These are phyloP conservation scores for Papio anubis DNA, from an alignment of 2,113 vertebrate genomes.

Conservation along the genomic window DNA sequence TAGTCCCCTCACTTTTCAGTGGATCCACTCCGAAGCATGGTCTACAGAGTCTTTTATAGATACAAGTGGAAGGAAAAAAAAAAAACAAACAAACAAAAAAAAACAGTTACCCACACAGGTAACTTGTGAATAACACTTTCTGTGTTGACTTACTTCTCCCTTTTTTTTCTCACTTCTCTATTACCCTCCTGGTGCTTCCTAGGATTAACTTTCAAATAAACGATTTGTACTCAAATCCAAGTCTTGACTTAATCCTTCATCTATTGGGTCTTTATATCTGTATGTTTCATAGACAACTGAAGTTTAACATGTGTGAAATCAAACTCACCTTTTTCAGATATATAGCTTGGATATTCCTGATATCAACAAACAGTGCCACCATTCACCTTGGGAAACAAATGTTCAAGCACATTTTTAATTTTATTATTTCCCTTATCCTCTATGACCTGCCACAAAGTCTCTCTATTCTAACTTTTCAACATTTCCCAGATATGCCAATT, in stretches of 20 bases:
- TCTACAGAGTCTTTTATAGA: neutral
- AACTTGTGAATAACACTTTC: neutral
- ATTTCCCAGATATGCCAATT: neutral
- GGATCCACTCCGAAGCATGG: neutral
- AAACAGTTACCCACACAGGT: neutral
- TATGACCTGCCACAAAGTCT: neutral
- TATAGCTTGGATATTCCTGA: neutral
- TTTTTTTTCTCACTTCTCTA: neutral
- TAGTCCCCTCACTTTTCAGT: neutral
- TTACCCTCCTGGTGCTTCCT: neutral
- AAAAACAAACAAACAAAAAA: neutral
- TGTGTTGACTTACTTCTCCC: neutral
- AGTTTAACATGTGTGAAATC: neutral
- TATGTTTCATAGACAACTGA: neutral
- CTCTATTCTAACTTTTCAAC: neutral
- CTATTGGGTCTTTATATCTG: neutral
- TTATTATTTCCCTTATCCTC: neutral
- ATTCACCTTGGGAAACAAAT: neutral
- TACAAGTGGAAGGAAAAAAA: neutral
- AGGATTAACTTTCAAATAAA: neutral
- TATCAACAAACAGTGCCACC: neutral
- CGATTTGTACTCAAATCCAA: neutral
- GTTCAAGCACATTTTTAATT: neutral
- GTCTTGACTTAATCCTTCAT: neutral
- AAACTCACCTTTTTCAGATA: neutral